Evolutionary conservation across 2,797 vertebrate species (phyloP).

Genomic region (Cyclopterus lumpus): DNA sequence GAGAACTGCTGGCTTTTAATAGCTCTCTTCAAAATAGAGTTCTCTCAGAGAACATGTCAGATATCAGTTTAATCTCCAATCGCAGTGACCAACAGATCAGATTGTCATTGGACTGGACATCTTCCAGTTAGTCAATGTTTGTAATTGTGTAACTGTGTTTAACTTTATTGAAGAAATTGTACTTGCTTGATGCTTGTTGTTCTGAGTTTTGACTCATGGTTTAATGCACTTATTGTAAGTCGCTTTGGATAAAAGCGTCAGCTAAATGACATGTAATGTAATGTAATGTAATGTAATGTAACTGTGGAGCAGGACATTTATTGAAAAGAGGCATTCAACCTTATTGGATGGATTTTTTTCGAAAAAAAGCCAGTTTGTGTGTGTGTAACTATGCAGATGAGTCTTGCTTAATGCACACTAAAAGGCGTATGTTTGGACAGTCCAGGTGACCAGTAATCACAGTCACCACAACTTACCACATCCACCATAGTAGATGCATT

Average conservation of each 20-base stretch:
- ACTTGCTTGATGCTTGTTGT: too few species aligned
- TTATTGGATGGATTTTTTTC: neutral
- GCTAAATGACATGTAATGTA: too few species aligned
- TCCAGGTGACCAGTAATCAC: constrained; percentile 16
- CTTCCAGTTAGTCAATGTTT: neutral
- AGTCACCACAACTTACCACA: constrained; percentile 24
- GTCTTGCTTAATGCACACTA: neutral
- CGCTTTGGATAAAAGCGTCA: too few species aligned
- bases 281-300: neutral
- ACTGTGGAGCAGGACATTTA: neutral
- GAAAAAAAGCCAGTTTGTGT: constrained; percentile 21
- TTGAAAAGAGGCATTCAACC: constrained; percentile 25
- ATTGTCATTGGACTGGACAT: neutral
- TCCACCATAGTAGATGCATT: neutral
- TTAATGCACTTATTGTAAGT: too few species aligned
- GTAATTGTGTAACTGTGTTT: neutral
- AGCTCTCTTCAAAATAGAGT: neutral
- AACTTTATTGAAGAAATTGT: too few species aligned
- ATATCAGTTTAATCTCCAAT: constrained; percentile 2
- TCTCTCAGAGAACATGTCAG: neutral
- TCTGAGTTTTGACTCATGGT: too few species aligned
- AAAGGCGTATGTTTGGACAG: neutral
- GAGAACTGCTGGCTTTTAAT: neutral
- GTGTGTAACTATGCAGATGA: constrained; percentile 12
- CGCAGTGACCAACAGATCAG: neutral